Base-by-base conservation (phyloP, 2,888 invertebrate species). In the Ischnus inquisitorius region DNA sequence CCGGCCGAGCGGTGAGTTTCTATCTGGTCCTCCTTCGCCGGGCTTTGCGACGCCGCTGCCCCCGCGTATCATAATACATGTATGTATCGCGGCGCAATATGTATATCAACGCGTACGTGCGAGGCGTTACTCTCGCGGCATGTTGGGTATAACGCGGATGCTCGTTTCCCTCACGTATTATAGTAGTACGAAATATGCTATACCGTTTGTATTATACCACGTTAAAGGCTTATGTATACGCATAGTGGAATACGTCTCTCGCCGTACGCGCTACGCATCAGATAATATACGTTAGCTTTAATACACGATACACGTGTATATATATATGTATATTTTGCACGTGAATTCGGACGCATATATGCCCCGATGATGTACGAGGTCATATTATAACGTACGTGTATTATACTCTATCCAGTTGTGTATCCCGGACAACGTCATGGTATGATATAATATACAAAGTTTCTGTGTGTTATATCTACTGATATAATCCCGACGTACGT, bases 51-150 rank as follows among this genome's bases (percentile, higher is more conserved):
- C 3, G 65, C 28, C 16, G 65, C 68, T 68, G 19, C 46, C 76
- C 54, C 19, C 60, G 48, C 54, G 48, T 65, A 64, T 82, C 82
- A 34, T 46, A 54, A 79, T 83, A 75, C 43, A 82, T 41, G 79
- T 39, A 46, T 68, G 54, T 82, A 67, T 64, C 54, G 39, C 51
- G 78, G n/a, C 3, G 76, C 64, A 71, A 75, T 80, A 75, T 80
- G 75, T 81, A 69, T 75, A 68, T 81, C 69, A 75, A 81, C 48
- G 46, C 41, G 64, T 76, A 82, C 82, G 82, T 82, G 82, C 72
- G 67, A 68, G 51, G 34, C 67, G 60, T 62, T 68, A 69, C 57
- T 74, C 72, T 60, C 12, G n/a, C 62, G n/a, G 14, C 25, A 25
- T 51, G 48, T 10, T 4, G 5, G 4, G n/a, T 60, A 28, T 28